Conservation (phyloP, 2,797 vertebrate species). For the Thamnophis elegans region DNA sequence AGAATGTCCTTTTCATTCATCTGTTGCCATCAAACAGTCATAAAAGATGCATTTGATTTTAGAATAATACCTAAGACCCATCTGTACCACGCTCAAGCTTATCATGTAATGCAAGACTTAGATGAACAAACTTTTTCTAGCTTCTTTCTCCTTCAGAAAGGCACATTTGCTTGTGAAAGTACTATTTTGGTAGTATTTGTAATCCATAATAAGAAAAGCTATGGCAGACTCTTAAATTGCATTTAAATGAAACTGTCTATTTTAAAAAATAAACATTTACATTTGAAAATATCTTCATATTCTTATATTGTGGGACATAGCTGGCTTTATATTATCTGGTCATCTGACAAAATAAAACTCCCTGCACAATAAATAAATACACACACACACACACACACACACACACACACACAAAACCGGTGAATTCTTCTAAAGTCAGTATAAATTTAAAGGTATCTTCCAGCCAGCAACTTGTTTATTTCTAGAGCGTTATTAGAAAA, state of each 20-base stretch:
- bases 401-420: too few relatives aligned
- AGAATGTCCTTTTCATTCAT: constrained; percentile 38
- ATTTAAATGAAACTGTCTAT: constrained; percentile 65
- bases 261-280: constrained; percentile 42
- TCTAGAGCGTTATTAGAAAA: background rate
- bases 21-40: constrained; percentile 17
- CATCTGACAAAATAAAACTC: background rate
- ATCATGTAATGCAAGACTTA: constrained; percentile 36
- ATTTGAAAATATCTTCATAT: constrained; percentile 52
- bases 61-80: background rate
- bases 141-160: constrained; percentile 50
- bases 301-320: background rate
- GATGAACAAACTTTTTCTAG: constrained; percentile 20
- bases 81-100: constrained; percentile 23
- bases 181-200: constrained; percentile 53
- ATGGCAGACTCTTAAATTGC: constrained; percentile 55
- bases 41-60: constrained; percentile 25
- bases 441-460: background rate
- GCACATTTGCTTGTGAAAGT: constrained; percentile 41
- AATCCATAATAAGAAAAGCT: constrained; percentile 59
- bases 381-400: too few relatives aligned
- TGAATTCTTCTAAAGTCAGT: background rate
- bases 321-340: background rate
- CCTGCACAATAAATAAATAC: too few relatives aligned
- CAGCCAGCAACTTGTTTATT: background rate